A percentile compares a stretch with the other conserved stretches of the same genome.
phyloP scores from a whole-genome alignment of 2,888 invertebrate genomes.

The Scaptodrosophila latifasciaeformis region DNA sequence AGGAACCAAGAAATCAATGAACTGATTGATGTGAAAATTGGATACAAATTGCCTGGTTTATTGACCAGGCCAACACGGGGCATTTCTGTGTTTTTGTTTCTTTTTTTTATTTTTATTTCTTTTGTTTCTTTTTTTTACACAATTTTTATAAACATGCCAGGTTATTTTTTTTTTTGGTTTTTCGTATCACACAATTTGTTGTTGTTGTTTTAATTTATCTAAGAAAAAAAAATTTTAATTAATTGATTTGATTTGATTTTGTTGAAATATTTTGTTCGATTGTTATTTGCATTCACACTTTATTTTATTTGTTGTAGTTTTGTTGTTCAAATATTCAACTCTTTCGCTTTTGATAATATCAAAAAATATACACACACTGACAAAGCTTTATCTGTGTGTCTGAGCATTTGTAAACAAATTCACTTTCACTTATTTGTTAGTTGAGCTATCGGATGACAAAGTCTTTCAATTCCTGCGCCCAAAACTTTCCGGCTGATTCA shows the following conservation, averaged over 20 bases:
- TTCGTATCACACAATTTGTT: no score
- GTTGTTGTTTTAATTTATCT: background rate
- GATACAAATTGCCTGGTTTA: no score
- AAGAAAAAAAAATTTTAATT: background rate
- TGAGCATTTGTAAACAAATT: constrained; percentile 50
- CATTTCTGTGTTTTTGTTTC: no score
- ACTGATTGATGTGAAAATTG: no score
- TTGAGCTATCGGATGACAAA: background rate
- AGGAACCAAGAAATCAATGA: no score
- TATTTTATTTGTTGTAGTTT: background rate
- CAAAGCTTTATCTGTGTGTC: background rate
- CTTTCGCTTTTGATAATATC: background rate
- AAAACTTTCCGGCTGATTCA: constrained; percentile 11
- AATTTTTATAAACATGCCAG: no score
- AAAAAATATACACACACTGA: background rate
- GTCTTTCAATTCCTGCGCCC: background rate
- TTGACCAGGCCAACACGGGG: no score
- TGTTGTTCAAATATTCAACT: background rate
- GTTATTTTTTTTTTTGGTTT: no score
- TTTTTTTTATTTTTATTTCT: no score
- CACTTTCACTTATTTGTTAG: constrained; percentile 61
- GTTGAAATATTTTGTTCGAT: background rate
- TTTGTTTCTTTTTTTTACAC: no score
- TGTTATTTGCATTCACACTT: background rate
- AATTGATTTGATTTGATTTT: background rate